phyloP scores from a whole-genome alignment of 2,113 vertebrate species.

The Grallaria varia region DNA sequence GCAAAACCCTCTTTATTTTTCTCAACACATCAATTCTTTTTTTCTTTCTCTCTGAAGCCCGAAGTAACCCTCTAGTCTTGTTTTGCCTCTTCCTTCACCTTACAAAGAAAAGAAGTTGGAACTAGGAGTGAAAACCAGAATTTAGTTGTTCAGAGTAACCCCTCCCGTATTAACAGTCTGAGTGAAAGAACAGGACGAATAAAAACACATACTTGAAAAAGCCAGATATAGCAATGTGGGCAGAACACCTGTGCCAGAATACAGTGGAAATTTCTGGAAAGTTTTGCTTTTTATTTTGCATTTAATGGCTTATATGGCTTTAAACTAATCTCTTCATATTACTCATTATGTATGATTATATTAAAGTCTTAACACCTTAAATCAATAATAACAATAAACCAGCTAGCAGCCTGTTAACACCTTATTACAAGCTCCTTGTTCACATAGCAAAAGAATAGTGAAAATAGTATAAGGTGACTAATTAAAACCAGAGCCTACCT shows the following conservation, averaged over 20 bases:
- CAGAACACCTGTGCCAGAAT: not conserved
- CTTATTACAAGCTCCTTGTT: slow-evolving; percentile 55
- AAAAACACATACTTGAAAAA: not conserved
- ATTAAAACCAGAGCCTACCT: slow-evolving; percentile 57
- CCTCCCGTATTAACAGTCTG: not conserved
- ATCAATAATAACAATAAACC: slow-evolving; percentile 47
- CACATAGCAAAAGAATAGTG: not conserved
- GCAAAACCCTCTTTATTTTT: not conserved
- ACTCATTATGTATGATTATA: slow-evolving; percentile 16
- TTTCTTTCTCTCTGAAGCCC: not conserved
- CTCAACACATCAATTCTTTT: not conserved
- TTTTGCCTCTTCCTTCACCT: not conserved
- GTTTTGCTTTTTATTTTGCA: not conserved
- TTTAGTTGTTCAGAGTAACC: not conserved
- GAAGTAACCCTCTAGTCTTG: not conserved
- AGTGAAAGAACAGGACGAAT: not conserved
- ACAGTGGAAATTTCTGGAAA: not conserved
- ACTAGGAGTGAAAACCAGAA: not conserved
- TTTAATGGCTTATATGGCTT: not conserved
- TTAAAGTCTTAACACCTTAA: slow-evolving; percentile 58
- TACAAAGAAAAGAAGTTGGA: not conserved
- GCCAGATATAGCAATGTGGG: not conserved
- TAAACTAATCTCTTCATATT: slow-evolving; percentile 30
- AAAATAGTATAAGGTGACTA: slow-evolving; percentile 18
- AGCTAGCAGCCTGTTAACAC: slow-evolving; percentile 64